Base-by-base conservation (phyloP, 2,113 vertebrate species). In the Mystacornis crossleyi region DNA sequence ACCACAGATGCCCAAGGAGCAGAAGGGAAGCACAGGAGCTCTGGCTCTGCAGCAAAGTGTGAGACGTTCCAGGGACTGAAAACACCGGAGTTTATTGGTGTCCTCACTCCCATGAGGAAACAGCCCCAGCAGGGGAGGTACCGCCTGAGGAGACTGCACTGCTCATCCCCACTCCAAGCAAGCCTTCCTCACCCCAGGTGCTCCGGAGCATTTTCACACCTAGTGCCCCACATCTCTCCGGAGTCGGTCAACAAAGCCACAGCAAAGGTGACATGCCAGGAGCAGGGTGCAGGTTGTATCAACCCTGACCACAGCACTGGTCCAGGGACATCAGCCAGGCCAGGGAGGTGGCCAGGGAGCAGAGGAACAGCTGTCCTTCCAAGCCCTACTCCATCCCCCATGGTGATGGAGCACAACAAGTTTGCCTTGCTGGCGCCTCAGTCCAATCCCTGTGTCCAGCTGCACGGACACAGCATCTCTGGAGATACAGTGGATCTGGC, bases 141-240 rank as follows among this genome's bases (percentile, higher is more conserved):
- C 10, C 16, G 25, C n/a, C 21, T 1, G 1, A 67, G 57, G 33
- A 60, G 26, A 8, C 26, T 25, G 7, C 24, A 3, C 42, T 28
- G 67, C 53, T 64, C 14, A 0, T 43, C 53, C 58, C 38, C 2
- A 4, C 62, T 42, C 67, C 18, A 16, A 66, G 33, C 14, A 21
- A 69, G 2, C 18, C 53, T 43, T 80, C 65, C 74, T 60, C 0
- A 0, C 28, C 18, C 29, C 10, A 12, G 58, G 40, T 2, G 4
- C 81, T 64, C 53, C 61, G 65, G 19, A 74, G 10, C 55, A 7
- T 58, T 73, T 70, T 54, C 79, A 70, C 40, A 31, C 11, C 29
- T 3, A 2, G 28, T 1, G 1, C 23, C 36, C n/a, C 54, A 33
- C 36, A 18, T 4, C 12, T 58, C 18, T 61, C 26, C 18, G 3